Conservation (phyloP, 2,797 vertebrate species). For the Tinamus major region DNA sequence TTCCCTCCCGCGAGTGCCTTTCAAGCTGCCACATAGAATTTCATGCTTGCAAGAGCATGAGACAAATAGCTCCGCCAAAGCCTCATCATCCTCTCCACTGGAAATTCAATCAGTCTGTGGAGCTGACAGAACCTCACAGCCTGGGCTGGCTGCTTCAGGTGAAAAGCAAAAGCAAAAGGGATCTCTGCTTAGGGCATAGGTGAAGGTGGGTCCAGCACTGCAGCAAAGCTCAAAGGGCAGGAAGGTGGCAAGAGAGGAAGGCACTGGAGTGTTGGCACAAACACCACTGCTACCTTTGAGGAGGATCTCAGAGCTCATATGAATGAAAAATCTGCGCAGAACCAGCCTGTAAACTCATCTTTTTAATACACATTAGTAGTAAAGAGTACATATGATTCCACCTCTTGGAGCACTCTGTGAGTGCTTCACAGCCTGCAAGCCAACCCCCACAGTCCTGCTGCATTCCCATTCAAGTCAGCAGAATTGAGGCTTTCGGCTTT, state of each 20-base stretch:
- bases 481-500: neutral
- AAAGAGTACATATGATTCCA: neutral
- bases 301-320: neutral
- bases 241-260: neutral
- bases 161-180: neutral
- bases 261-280: neutral
- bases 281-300: neutral
- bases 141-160: neutral
- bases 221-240: neutral
- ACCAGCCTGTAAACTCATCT: neutral
- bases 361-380: neutral
- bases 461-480: neutral
- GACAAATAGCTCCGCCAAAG: neutral
- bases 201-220: accelerated
- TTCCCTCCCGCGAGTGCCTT: neutral
- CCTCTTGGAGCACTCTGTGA: neutral
- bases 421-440: neutral
- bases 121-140: neutral
- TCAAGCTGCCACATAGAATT: conserved; percentile 6
- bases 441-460: neutral
- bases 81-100: too few relatives aligned
- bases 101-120: neutral
- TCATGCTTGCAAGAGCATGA: neutral
- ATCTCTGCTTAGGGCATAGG: neutral
- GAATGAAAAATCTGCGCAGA: accelerated